A percentile compares a stretch with the other conserved stretches of the same genome.
Evolutionary conservation across 2,888 invertebrate genomes (phyloP).

Genomic region (Eilema depressum): DNA sequence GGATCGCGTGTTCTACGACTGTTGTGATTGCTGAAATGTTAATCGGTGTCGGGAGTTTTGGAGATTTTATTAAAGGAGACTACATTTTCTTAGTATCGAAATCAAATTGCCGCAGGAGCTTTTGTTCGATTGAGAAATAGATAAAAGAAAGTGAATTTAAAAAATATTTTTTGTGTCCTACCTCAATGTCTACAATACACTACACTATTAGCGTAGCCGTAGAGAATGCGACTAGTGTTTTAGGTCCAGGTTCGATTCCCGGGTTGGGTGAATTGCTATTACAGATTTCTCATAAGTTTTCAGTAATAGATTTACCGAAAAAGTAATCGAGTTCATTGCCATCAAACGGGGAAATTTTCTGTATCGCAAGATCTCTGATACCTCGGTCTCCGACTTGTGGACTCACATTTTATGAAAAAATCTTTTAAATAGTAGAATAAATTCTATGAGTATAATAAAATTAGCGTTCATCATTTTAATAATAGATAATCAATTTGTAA

Average conservation of each 20-base stretch:
- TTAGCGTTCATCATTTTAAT: not conserved
- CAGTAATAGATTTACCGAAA: not conserved
- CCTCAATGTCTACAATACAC: not conserved
- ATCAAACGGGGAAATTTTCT: too few species aligned
- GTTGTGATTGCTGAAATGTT: conserved; percentile 82
- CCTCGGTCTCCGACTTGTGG: too few species aligned
- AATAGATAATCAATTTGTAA: too few species aligned
- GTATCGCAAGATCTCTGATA: too few species aligned
- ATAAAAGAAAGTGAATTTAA: not conserved
- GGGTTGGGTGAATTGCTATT: not conserved
- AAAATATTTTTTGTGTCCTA: not conserved
- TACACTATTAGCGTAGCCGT: not conserved
- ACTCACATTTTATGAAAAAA: too few species aligned
- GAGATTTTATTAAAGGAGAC: conserved; percentile 75
- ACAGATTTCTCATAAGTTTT: not conserved
- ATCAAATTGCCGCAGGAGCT: conserved; percentile 44
- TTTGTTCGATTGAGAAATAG: conserved; percentile 31
- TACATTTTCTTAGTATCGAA: conserved; percentile 63
- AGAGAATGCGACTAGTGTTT: not conserved
- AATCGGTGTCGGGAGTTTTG: conserved; percentile 72
- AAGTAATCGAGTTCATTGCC: too few species aligned
- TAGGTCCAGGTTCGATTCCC: not conserved
- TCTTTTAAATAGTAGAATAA: too few species aligned
- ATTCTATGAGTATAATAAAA: too few species aligned
- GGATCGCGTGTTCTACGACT: conserved; percentile 73